A percentile compares a stretch with the other conserved stretches of the same genome.
Conservation (phyloP, 2,113 vertebrate genomes). For the Alouatta palliata region DNA sequence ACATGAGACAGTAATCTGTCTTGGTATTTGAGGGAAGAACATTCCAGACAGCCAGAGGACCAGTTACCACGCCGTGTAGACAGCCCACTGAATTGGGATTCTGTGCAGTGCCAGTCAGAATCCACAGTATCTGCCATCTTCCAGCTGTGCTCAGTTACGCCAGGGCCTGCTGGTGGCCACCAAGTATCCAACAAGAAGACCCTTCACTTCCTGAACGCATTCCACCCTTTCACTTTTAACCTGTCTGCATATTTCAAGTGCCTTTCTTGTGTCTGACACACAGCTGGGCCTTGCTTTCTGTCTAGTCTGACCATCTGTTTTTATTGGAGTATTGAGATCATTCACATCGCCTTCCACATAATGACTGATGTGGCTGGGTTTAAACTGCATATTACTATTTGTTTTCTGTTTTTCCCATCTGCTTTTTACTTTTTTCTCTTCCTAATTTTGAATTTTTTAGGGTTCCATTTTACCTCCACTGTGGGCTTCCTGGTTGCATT, state of each 20-base stretch:
- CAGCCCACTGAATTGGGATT: not conserved
- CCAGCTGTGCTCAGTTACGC: not conserved
- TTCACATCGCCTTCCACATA: not conserved
- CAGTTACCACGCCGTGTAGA: not conserved
- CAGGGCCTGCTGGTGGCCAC: not conserved
- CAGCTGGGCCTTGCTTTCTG: not conserved
- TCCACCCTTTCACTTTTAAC: not conserved
- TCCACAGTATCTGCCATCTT: not conserved
- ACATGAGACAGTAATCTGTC: not conserved
- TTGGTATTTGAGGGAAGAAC: no score
- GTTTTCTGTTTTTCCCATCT: not conserved
- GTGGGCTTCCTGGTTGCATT: not conserved
- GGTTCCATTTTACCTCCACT: no score
- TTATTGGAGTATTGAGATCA: not conserved
- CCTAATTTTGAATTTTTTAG: not conserved
- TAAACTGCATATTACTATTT: not conserved
- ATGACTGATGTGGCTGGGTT: accelerated
- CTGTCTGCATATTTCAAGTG: not conserved
- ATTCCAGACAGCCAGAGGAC: no score
- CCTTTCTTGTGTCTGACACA: not conserved
- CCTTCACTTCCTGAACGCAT: no score
- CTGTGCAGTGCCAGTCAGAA: not conserved
- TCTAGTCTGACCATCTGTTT: not conserved
- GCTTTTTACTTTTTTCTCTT: not conserved
- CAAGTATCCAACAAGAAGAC: not conserved